These are phyloP conservation scores for Hecatera dysodea DNA, from an alignment of 2,888 invertebrate genomes.

Conservation along the genomic window DNA sequence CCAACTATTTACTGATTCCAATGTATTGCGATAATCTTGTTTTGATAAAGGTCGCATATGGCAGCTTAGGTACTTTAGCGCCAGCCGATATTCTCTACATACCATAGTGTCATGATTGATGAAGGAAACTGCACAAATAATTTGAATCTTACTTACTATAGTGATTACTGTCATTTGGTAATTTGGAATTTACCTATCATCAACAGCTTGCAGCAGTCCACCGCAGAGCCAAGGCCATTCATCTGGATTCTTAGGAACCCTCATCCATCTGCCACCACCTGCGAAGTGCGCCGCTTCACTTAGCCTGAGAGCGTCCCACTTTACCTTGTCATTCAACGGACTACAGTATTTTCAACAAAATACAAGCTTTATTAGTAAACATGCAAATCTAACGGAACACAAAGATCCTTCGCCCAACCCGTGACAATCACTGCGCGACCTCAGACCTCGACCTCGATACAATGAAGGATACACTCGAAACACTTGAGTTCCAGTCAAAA, in stretches of 20 bases:
- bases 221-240: background rate
- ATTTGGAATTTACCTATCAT: background rate
- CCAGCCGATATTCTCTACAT: background rate
- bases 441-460: constrained; percentile 47
- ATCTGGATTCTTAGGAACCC: background rate
- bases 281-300: background rate
- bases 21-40: constrained; percentile 23
- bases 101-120: background rate
- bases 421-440: constrained; percentile 53
- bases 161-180: background rate
- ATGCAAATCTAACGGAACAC: constrained; percentile 48
- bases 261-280: background rate
- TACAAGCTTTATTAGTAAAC: constrained; percentile 12
- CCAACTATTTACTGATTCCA: constrained; percentile 2
- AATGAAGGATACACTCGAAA: constrained; percentile 34
- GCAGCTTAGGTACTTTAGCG: background rate
- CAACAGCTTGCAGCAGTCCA: background rate
- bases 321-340: background rate
- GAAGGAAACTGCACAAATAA: background rate
- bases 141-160: background rate
- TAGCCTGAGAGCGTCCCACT: background rate
- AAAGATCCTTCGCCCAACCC: constrained; percentile 45
- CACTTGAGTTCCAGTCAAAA: constrained; percentile 3
- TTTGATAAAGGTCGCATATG: constrained; percentile 4
- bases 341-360: background rate